Evolutionary conservation across 2,797 vertebrate genomes (phyloP), one percentile per base, ranked within the genome.

Genomic region (Etheostoma perlongum): DNA sequence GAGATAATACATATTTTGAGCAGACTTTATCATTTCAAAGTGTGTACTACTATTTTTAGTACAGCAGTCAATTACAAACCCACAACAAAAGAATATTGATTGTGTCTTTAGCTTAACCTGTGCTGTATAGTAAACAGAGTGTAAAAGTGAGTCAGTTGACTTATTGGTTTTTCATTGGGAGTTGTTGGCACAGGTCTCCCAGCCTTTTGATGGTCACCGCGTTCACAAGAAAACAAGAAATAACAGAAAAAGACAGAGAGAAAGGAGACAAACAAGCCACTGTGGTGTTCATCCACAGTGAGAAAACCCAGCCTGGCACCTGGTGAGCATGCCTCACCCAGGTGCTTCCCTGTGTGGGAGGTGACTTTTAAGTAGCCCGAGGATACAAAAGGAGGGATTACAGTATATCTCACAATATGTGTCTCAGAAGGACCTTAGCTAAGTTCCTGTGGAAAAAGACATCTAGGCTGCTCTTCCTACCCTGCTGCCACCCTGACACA

Each of bases 81-180:
- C 18, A 73, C 48, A 75, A 74, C 61, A 60, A 72, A 74, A 76
- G 36, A 74, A 63, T 63, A 80, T 48, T 64, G 67, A 82, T 78
- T 4, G 13, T 19, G 67, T 74, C 57, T 77, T 55, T 5, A 64
- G 18, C 27, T 51, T 51, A 66, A 70, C 21, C n/a, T 69, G 25
- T 74, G 57, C 15, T 44, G 33, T 59, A 53, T 79, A 49, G 72
- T 60, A 49, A 71, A 57, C 44, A 52, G 18, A 23, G 7, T 18
- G 18, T 21, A 30, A 63, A 81, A 53, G 1, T 46, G 33, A 78
- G 63, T 82, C 46, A 71, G 58, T 6, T 81, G 66, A 71, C 25
- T 72, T 68, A 42, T 64, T 78, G 44, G 7, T 51, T 78, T 90
- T 73, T 80, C n/a, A 79, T 36, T 63, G 23, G 30, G 21, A 57